A percentile compares a stretch with the other conserved stretches of the same genome.
phyloP scores from a whole-genome alignment of 1,140 invertebrate genomes.

The Hormaphis cornu region DNA sequence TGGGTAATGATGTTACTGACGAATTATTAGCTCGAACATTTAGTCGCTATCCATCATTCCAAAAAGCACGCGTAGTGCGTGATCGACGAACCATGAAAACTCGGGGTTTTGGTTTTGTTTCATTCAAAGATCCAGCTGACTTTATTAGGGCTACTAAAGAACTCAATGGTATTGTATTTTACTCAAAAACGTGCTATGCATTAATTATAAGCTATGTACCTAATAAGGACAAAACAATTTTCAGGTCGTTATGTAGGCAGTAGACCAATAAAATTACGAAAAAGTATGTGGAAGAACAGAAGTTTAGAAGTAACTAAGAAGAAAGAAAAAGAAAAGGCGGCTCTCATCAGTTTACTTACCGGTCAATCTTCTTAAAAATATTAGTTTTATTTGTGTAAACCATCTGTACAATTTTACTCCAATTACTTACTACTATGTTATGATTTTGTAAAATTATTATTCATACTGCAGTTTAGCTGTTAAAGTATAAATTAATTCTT shows the following conservation, averaged over 20 bases:
- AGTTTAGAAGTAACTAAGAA: slow-evolving; percentile 87
- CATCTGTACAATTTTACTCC: background rate
- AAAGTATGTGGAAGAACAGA: slow-evolving; percentile 91
- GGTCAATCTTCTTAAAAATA: slow-evolving; percentile 34
- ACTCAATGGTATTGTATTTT: slow-evolving; percentile 67
- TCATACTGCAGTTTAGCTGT: too few relatives aligned
- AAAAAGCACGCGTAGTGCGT: slow-evolving; percentile 87
- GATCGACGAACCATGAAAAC: slow-evolving; percentile 97
- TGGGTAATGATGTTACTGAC: slow-evolving; percentile 98
- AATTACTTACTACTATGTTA: background rate
- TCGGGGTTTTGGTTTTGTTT: slow-evolving; percentile 98
- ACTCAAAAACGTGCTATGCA: background rate
- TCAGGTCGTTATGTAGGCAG: slow-evolving; percentile 91
- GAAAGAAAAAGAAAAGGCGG: slow-evolving; percentile 85
- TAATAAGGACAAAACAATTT: slow-evolving; percentile 34
- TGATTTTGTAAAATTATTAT: background rate
- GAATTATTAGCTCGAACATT: slow-evolving; percentile 90
- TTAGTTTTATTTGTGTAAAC: background rate
- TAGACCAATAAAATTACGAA: slow-evolving; percentile 92
- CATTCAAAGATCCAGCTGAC: slow-evolving; percentile 94
- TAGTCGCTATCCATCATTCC: slow-evolving; percentile 88
- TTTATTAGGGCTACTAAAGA: slow-evolving; percentile 98
- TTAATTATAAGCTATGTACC: background rate
- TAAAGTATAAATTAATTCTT: too few relatives aligned
- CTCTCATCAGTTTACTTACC: slow-evolving; percentile 62